Evolutionary conservation across 1,140 invertebrate genomes (phyloP), one percentile per base, ranked within the genome.

Genomic region (Bombus waltoni): DNA sequence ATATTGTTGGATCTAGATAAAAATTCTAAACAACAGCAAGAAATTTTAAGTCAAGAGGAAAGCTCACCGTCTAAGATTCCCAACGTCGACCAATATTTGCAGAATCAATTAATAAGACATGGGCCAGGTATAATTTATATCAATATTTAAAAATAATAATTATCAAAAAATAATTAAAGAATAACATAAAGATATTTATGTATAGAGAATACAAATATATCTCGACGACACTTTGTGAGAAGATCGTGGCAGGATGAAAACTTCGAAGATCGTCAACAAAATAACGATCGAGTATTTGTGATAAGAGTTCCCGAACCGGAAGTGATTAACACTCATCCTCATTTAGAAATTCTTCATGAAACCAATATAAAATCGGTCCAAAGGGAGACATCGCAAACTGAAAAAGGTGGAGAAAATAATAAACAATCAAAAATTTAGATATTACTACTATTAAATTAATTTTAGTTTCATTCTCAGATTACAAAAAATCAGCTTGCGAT

Each of bases 401-500:
- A 95, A 62, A 95, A 95, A 92, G 95, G 94, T 79, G 71, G 82
- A 77, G 44, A 25, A 87, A 32, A 42, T 53, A 68, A 32, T 35
- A 11, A 47, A 25, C 4, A n/a, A 32, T 18, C 11, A 11, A n/a
- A 62, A n/a, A 62, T 53, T 53, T 62, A 62, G 11, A 62, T n/a
- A 28, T 62, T n/a, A n/a, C 28, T 62, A 28, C 28, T 62, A 59
- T 70, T 70, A 40, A 66, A 35, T 66, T 70, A 25, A 40, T 25
- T 62, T 59, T 8, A 28, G 18, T 18, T 35, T 65, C 1, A 22
- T 76, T 96, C 95, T 74, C 95, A 98, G 97, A 98, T 94, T 98
- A 97, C 92, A 98, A 98, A 93, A 97, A 97, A 92, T 98, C 97
- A 4, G 98, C 98, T 0, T 98, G 98, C 91, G 97, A 98, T 91